These are phyloP conservation scores for Perca fluviatilis DNA, from an alignment of 2,113 vertebrate species.

Conservation along the genomic window DNA sequence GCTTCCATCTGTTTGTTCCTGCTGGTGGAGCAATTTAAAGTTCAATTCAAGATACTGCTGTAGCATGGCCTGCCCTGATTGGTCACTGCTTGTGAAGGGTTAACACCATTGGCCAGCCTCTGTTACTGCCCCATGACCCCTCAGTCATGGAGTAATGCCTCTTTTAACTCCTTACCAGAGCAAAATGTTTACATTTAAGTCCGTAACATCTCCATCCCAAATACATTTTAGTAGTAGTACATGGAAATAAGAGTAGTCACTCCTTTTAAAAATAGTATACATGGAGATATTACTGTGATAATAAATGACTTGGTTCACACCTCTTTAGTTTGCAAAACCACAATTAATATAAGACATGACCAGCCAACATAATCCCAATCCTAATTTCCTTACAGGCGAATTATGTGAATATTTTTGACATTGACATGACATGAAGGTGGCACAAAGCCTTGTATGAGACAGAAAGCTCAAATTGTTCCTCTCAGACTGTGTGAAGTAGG, in stretches of 20 bases:
- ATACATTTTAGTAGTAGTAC: background rate
- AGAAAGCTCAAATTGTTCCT: too few relatives aligned
- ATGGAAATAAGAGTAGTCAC: background rate
- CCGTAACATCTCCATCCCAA: background rate
- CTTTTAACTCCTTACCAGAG: conserved; percentile 8
- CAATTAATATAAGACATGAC: background rate
- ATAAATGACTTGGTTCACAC: background rate
- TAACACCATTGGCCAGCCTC: background rate
- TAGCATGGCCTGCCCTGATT: conserved; percentile 34
- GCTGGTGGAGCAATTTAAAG: conserved; percentile 1
- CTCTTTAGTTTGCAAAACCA: conserved; percentile 23
- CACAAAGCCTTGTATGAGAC: conserved; percentile 17
- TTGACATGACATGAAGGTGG: conserved; percentile 17
- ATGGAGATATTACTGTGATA: background rate
- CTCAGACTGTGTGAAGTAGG: too few relatives aligned
- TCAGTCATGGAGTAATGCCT: conserved; percentile 16
- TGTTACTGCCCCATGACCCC: conserved; percentile 5
- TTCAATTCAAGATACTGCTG: background rate
- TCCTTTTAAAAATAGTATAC: background rate
- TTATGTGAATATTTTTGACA: background rate
- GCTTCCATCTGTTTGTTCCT: conserved; percentile 14
- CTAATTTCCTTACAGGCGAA: background rate
- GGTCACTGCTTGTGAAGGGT: conserved; percentile 7
- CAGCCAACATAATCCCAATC: background rate
- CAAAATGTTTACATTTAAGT: background rate